Evolutionary conservation across 23 tunicate genomes (phyloP), one percentile per base, ranked within the genome.

Genomic region (Clavelina lepadiformis): DNA sequence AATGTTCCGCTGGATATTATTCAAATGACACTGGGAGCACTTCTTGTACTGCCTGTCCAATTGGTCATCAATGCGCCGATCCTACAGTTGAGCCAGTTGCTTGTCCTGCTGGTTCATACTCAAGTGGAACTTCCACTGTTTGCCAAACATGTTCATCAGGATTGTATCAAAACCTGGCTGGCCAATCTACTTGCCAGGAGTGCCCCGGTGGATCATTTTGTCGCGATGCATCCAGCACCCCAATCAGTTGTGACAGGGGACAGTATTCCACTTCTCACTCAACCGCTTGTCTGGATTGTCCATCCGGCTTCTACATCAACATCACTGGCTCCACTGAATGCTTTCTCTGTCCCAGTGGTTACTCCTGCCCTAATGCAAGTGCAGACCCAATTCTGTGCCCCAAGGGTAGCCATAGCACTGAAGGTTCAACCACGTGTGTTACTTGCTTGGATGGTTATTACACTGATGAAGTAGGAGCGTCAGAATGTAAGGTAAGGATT

Each of bases 61-160:
- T 50, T 37, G 93, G 93, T 11, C 51, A 61, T 58, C 31, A 50
- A 28, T 84, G 93, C 33, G 1, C 67, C 11, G 50, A 76, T 38
- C 58, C 82, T 8, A 13, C 88, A n/a, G 6, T 45, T 33, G 53
- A 31, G 13, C 82, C 80, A 5, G 59, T 6, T 7, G 7, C 34
- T 25, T 89, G 97, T 56, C 64, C 63, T 1, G 79, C 71, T 75
- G 97, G 97, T 19, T 60, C 74, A 0, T 79, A 51, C 47, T 69
- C 85, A 21, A 24, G 44, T 13, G 64, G 1, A 2, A 13, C 69
- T 8, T 46, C 50, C 6, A 34, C 64, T 21, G 35, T 8, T 4
- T 79, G 85, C 25, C 1, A 24, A 8, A 18, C 41, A 0, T 79
- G 85, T 50, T 51, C 58, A 31, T 35, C 27, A 2, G 85, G 85